These are phyloP conservation scores for Hesperia comma DNA, from an alignment of 2,888 invertebrate genomes.

Conservation along the genomic window DNA sequence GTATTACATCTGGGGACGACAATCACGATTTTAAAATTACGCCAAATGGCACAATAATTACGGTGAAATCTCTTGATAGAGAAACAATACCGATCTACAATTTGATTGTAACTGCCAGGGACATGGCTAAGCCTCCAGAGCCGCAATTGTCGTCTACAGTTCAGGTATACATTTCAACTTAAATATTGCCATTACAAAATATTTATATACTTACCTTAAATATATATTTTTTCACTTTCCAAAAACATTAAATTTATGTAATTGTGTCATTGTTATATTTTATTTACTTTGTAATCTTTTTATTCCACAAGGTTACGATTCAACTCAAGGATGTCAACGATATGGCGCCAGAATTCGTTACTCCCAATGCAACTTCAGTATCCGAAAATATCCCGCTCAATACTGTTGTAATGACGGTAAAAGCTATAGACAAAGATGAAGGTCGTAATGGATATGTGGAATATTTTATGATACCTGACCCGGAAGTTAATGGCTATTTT, in stretches of 20 bases:
- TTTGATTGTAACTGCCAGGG: slow-evolving; percentile 93
- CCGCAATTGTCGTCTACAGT: slow-evolving; percentile 92
- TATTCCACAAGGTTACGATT: slow-evolving; percentile 87
- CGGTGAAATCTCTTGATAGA: slow-evolving; percentile 90
- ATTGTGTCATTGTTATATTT: too few relatives aligned
- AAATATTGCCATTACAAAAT: too few relatives aligned
- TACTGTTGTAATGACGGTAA: slow-evolving; percentile 94
- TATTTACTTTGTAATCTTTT: not conserved
- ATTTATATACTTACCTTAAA: too few relatives aligned
- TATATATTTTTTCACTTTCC: too few relatives aligned
- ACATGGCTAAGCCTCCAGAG: slow-evolving; percentile 90
- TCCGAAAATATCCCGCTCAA: slow-evolving; percentile 93
- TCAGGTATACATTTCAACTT: slow-evolving; percentile 84
- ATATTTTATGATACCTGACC: slow-evolving; percentile 89
- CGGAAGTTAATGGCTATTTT: slow-evolving; percentile 87
- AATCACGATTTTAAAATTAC: slow-evolving; percentile 91
- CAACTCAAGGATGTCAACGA: slow-evolving; percentile 96
- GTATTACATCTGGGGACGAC: slow-evolving; percentile 92
- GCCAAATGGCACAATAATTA: slow-evolving; percentile 93
- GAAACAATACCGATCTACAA: slow-evolving; percentile 92
- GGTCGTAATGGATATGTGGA: slow-evolving; percentile 96
- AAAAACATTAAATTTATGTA: too few relatives aligned
- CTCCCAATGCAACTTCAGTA: slow-evolving; percentile 90
- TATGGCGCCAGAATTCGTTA: slow-evolving; percentile 93
- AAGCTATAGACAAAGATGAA: slow-evolving; percentile 95